Evolutionary conservation across 2,113 vertebrate genomes (phyloP).

Genomic region (Zosterops hypoxanthus): DNA sequence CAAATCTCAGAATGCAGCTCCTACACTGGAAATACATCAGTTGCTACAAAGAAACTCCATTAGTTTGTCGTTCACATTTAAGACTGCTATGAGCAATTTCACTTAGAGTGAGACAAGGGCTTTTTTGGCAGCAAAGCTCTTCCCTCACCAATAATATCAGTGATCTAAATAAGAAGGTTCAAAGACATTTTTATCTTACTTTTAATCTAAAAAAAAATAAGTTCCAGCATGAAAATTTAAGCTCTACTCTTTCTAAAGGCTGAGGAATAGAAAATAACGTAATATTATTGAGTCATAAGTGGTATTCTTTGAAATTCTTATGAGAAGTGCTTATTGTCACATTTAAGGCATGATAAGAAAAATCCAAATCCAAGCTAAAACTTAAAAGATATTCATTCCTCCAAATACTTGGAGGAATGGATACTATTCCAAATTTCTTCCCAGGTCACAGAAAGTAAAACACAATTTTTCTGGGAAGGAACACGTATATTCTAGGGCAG

Average conservation of each 20-base stretch:
- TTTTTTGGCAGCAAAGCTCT: not conserved
- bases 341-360: not conserved
- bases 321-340: not conserved
- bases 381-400: not conserved
- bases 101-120: not conserved
- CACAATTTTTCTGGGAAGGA: not conserved
- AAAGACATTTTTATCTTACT: not conserved
- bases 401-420: not conserved
- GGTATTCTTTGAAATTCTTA: not conserved
- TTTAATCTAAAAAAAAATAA: not conserved
- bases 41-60: not conserved
- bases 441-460: not conserved
- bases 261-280: not conserved
- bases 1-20: slow-evolving; percentile 18
- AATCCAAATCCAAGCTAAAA: not conserved
- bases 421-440: not conserved
- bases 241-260: not conserved
- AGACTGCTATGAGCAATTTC: not conserved
- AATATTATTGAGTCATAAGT: not conserved
- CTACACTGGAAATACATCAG: not conserved
- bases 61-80: not conserved
- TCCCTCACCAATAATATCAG: not conserved
- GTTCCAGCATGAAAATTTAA: not conserved
- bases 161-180: not conserved
- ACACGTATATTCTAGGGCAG: not conserved